Evolutionary conservation across 2,888 invertebrate genomes (phyloP), one percentile per base, ranked within the genome.

Genomic region (Heterodera filipjevi): DNA sequence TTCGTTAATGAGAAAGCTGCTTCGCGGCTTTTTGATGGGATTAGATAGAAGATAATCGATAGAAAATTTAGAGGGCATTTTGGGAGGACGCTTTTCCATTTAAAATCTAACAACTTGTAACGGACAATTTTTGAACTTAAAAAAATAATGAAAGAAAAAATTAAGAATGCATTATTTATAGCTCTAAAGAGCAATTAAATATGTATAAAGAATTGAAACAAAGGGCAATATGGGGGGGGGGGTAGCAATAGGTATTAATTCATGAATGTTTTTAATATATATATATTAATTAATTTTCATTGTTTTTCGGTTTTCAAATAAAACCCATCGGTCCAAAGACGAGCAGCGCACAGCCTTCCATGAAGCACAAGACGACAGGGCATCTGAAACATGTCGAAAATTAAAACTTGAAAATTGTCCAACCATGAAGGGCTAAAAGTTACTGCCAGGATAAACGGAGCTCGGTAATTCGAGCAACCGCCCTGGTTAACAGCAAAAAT

Each of bases 361-460:
- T 59, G 59, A 59, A 59, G 59, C 59, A 59, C 59, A 59, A 59
- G 59, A 59, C 59, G 59, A 59, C 59, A 59, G 59, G 59, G 59
- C 59, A 59, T 27, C 59, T 59, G 27, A 59, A 59, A 10, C n/a
- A 27, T 27, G n/a, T 27, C 27, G 59, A n/a, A 27, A 59, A 27
- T 27, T 59, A 27, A 59, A 27, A 22, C 10, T 59, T n/a, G 59
- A 27, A 8, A 3, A 22, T 5, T 59, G 59, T 6, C n/a, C 27
- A 10, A 59, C 59, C 59, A 14, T 27, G 8, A 22, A 27, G 39
- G 6, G 8, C 39, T 39, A 39, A 59, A 22, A 59, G 59, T 49
- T 49, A 16, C 49, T 49, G 49, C 49, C 49, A 49, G 49, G 49
- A 19, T 49, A 49, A 49, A 49, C 49, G 49, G 49, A 49, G 49